Conservation (phyloP, 2,888 invertebrate genomes). For the Aleiodes leptofemur region DNA sequence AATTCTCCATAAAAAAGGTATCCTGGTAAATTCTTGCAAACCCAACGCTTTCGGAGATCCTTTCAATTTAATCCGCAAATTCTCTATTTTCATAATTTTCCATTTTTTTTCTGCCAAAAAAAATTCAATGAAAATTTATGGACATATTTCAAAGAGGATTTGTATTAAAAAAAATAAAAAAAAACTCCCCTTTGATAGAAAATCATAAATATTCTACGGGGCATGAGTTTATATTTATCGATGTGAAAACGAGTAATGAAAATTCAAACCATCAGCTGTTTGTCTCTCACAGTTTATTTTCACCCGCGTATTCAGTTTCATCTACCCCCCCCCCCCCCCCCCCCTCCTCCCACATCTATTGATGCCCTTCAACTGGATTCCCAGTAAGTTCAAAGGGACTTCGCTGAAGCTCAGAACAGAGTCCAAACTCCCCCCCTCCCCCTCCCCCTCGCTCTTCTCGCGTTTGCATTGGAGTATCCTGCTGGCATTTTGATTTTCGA, state of each 20-base stretch:
- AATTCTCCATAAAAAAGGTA: no score
- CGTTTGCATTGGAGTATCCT: slow-evolving; percentile 16
- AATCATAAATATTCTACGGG: slow-evolving; percentile 3
- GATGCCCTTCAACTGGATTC: slow-evolving; percentile 1
- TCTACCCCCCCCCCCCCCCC: background rate
- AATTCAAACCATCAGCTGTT: slow-evolving; percentile 30
- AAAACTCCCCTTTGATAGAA: background rate
- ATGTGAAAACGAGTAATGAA: slow-evolving; percentile 33
- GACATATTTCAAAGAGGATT: background rate
- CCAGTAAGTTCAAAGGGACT: slow-evolving; percentile 27
- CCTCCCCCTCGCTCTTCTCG: background rate
- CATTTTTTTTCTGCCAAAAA: no score
- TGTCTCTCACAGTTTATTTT: slow-evolving; percentile 17
- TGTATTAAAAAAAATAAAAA: background rate
- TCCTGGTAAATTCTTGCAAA: background rate
- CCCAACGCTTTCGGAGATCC: background rate
- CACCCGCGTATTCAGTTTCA: slow-evolving; percentile 4
- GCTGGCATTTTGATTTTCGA: slow-evolving; percentile 11
- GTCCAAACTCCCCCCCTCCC: background rate
- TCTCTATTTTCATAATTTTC: no score
- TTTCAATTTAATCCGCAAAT: no score
- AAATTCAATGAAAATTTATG: no score
- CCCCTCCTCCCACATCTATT: background rate
- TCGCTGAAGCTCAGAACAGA: background rate
- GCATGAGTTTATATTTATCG: slow-evolving; percentile 26